Base-by-base conservation (phyloP, 1,140 invertebrate genomes). In the Lethrus apterus region DNA sequence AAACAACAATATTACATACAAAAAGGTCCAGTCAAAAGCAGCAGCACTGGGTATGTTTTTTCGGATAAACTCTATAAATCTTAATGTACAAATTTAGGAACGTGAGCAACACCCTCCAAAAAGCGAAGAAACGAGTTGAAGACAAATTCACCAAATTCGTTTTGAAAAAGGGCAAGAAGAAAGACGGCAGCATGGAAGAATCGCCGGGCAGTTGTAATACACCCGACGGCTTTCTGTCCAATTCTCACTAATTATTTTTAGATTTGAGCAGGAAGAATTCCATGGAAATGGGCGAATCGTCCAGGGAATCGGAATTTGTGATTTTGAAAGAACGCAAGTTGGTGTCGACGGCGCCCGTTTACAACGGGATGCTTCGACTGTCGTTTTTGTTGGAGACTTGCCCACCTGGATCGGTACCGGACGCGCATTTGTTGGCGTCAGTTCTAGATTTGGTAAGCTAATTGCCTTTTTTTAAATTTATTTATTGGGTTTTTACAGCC, bases 391-490 rank as follows among this genome's bases (percentile, higher is more conserved):
- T 99, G 45, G 94, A 99, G 67, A 93, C 89, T 19, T 95, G 90
- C 62, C 84, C 89, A 41, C 97, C 97, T 7, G 96, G 96, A 10
- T 80, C 86, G 1, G 81, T 98, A 31, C 96, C 96, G 2, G 96
- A 99, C 75, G 81, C 94, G 15, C 86, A 94, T 61, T 76, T 99
- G 23, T 80, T 99, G 58, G 93, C 90, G n/a, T 93, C 94, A 5
- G 71, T 95, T 31, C 67, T 99, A 21, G 93, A 98, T 70, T 76
- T 99, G 76, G 94, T 97, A 74, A 73, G 67, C 31, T 32, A 13
- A 32, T 32, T 18, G 10, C 2, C 30, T 29, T 4, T 19, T 19
- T 4, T 17, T n/a, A 31, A 7, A 2, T 31, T 31, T 21, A 33
- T 11, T 20, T n/a, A 10, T 43, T 43, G 18, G 10, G 3, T 29